Percentiles rank a stretch among this genome's conserved stretches.
Conservation (phyloP, 2,113 vertebrate genomes). For the Donacobius atricapilla region DNA sequence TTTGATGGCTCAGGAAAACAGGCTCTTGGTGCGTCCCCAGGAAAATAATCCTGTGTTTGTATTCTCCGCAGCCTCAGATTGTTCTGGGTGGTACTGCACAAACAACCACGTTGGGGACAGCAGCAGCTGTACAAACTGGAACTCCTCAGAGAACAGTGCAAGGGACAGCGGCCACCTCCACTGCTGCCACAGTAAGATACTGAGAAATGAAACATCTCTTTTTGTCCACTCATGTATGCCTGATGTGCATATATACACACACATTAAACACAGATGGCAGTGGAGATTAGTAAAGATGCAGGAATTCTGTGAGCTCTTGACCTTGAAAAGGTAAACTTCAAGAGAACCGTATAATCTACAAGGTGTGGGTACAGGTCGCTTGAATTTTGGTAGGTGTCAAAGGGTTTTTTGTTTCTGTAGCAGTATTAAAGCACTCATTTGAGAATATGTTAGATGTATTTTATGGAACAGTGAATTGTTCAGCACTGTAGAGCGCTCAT, state of each 20-base stretch:
- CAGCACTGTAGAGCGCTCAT: background rate
- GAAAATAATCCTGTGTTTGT: background rate
- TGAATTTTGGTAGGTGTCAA: background rate
- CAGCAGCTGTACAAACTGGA: constrained; percentile 84
- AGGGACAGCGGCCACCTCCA: constrained; percentile 78
- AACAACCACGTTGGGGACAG: constrained; percentile 77
- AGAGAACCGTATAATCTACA: background rate
- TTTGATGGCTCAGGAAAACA: background rate
- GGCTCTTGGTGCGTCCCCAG: accelerated
- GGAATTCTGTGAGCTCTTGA: background rate
- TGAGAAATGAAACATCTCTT: background rate
- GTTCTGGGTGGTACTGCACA: constrained; percentile 84
- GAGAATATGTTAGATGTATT: background rate
- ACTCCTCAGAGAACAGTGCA: constrained; percentile 82
- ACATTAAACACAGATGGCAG: background rate
- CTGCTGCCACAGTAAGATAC: constrained; percentile 82
- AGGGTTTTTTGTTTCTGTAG: background rate
- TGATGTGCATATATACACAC: background rate
- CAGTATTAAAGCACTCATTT: background rate
- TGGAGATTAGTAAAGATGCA: background rate
- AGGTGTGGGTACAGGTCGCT: background rate
- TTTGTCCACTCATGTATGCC: background rate
- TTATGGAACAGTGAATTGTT: background rate
- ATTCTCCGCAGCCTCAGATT: constrained; percentile 80
- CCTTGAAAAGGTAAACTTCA: background rate